Evolutionary conservation across 2,797 vertebrate species (phyloP), one percentile per base, ranked within the genome.

Genomic region (Malurus splendens): DNA sequence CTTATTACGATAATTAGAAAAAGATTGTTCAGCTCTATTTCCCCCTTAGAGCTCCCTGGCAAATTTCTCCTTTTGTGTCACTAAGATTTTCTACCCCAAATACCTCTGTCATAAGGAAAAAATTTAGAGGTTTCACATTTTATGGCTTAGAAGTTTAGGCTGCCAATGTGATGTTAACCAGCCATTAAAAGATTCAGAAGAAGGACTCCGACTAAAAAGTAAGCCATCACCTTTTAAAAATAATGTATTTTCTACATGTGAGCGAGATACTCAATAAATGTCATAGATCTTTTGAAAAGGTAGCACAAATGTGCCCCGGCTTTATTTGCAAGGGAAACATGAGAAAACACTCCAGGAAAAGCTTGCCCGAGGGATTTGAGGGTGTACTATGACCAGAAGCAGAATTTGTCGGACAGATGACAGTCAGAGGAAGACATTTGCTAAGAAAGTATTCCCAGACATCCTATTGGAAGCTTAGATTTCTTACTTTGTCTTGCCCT

Each of bases 1-100:
- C 95, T 93, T 95, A 94, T 93, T 95, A 88, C 9, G 28, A 88
- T 95, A 95, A 96, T 96, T 95, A 93, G 80, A 87, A 96, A 95
- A 96, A 94, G 80, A 92, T 79, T 96, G 90, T 81, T 71, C 86
- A 80, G 80, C 66, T 89, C 71, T 86, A n/a, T 75, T 96, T 93
- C 72, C 38, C 60, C 38, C 33, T 65, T 89, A 36, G 12, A 93
- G 59, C 67, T 95, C 89, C 91, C 83, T 94, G 82, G 71, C 88
- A 92, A 93, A 86, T 88, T 87, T 92, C 59, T 96, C 39, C 41
- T 84, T 80, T 90, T 0, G 5, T 93, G 92, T 94, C 52, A 81
- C 72, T 91, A 65, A 81, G 47, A 62, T 77, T 91, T 96, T 94
- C 86, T 84, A 83, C 67, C 60, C 81, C 71, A 73, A 94, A 93